Conservation (phyloP, 2,797 vertebrate species). For the Cynopterus sphinx region DNA sequence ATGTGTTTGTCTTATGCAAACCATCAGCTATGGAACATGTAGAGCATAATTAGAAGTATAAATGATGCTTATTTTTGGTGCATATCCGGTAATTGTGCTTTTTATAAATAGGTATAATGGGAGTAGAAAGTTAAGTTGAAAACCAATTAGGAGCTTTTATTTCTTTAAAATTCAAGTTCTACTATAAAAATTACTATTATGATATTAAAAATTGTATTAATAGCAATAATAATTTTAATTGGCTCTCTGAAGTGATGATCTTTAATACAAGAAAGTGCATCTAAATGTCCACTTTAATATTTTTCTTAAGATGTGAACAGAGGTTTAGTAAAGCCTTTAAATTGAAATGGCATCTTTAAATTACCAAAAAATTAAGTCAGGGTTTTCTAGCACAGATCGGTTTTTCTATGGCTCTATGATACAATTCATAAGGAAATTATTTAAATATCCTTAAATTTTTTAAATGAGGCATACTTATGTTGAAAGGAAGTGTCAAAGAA, state of each 20-base stretch:
- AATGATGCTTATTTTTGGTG: background rate
- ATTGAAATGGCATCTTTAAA: slow-evolving; percentile 15
- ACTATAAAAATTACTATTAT: background rate
- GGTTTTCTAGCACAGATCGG: background rate
- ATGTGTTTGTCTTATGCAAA: background rate
- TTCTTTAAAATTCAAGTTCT: slow-evolving; percentile 4
- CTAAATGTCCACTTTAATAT: background rate
- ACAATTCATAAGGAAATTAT: background rate
- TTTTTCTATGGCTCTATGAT: background rate
- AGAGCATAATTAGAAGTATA: background rate
- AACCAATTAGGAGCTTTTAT: background rate
- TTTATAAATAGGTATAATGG: background rate
- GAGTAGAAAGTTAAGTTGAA: background rate
- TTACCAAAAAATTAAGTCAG: background rate
- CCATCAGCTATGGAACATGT: background rate
- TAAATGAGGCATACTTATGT: background rate
- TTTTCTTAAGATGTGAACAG: background rate
- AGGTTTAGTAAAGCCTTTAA: background rate
- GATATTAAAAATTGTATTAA: background rate
- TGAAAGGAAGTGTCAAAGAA: background rate
- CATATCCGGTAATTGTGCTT: background rate
- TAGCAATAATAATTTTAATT: background rate
- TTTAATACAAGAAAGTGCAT: background rate
- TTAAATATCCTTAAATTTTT: background rate
- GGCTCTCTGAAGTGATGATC: background rate